Conservation (phyloP, 1,140 invertebrate genomes). For the Danaus plexippus region DNA sequence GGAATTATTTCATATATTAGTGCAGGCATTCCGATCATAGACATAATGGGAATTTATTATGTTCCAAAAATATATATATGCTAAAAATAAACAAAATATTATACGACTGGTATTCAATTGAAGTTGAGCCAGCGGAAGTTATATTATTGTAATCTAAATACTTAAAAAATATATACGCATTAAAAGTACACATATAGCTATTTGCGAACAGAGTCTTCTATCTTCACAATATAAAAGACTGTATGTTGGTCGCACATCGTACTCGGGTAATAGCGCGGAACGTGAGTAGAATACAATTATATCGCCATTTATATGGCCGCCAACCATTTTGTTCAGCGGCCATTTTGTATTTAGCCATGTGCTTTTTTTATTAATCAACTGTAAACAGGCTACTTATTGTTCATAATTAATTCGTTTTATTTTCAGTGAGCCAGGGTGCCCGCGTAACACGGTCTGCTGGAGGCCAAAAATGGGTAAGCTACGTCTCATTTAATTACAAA, state of each 20-base stretch:
- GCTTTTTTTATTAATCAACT: constrained; percentile 6
- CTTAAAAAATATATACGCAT: background rate
- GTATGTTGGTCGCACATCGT: constrained; percentile 19
- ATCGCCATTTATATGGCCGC: constrained; percentile 6
- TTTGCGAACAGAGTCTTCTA: constrained; percentile 5
- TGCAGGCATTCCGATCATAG: no score
- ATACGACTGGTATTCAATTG: no score
- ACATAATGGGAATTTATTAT: no score
- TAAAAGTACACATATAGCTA: constrained; percentile 6
- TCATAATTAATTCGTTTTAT: constrained; percentile 14
- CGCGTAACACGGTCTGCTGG: constrained; percentile 30
- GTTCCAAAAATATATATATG: no score
- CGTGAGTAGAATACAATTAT: constrained; percentile 32
- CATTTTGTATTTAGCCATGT: background rate
- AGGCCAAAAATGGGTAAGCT: constrained; percentile 28
- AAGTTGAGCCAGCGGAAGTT: no score
- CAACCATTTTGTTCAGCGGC: constrained; percentile 24
- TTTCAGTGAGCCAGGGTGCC: constrained; percentile 51
- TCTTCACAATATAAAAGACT: constrained; percentile 30
- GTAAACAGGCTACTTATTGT: background rate
- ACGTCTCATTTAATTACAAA: constrained; percentile 5
- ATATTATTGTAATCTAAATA: no score
- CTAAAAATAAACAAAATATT: no score
- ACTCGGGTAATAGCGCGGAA: constrained; percentile 42
- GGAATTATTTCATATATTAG: no score